Conservation (phyloP, 2,797 vertebrate species). For the Smutsia temminckii region DNA sequence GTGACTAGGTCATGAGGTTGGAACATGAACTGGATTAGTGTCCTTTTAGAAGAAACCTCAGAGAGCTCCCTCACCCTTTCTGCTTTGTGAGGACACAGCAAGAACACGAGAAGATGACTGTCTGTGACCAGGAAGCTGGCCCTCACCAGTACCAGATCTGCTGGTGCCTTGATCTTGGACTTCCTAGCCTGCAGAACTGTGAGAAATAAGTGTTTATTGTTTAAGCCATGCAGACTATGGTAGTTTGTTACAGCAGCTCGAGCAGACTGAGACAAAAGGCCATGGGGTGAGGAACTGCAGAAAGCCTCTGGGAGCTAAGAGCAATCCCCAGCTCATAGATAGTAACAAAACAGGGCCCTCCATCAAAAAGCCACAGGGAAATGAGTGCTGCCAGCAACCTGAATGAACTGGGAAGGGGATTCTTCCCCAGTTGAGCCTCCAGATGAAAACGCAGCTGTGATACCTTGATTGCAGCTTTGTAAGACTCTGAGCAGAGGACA, state of each 20-base stretch:
- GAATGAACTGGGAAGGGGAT: neutral
- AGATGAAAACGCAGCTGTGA: neutral
- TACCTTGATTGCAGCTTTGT: neutral
- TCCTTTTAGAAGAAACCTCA: neutral
- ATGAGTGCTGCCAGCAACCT: neutral
- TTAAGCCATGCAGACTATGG: neutral
- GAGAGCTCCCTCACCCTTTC: neutral
- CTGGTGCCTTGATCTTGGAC: neutral
- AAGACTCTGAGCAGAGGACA: neutral
- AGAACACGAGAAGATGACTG: neutral
- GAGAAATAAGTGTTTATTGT: neutral
- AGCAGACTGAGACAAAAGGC: neutral
- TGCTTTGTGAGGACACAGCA: neutral
- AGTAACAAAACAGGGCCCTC: neutral
- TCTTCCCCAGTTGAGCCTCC: neutral
- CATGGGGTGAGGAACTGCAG: neutral
- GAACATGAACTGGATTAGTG: neutral
- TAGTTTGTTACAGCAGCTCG: neutral
- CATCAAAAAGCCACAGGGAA: rapidly evolving
- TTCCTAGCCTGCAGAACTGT: neutral
- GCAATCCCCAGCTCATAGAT: neutral
- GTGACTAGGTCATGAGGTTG: neutral
- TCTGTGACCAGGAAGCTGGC: neutral
- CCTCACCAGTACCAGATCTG: neutral
- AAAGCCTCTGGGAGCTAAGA: neutral